A percentile compares a stretch with the other conserved stretches of the same genome.
These are phyloP conservation scores for Aurelia sp. DNA, from an alignment of 30 jellyfish, hydroid and myxozoan species.

Conservation along the genomic window DNA sequence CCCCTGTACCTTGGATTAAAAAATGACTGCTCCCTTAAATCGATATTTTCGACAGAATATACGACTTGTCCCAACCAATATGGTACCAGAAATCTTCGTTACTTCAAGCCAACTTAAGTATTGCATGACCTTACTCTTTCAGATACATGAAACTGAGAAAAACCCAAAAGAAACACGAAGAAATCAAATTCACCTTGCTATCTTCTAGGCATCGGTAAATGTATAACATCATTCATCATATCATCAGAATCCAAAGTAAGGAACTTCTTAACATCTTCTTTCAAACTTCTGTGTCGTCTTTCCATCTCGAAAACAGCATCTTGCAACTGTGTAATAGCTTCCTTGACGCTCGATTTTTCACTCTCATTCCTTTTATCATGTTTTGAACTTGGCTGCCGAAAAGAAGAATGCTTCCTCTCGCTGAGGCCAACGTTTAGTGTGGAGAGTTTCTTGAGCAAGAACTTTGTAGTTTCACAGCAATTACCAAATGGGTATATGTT, in stretches of 20 bases:
- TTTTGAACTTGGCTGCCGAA: too few relatives aligned
- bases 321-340: background rate
- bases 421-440: background rate
- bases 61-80: too few relatives aligned
- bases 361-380: too few relatives aligned
- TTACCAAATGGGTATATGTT: too few relatives aligned
- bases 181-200: conserved; percentile 8
- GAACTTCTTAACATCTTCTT: background rate
- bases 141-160: background rate
- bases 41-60: too few relatives aligned
- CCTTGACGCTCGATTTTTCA: background rate
- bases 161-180: background rate
- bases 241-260: conserved; percentile 11
- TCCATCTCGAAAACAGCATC: background rate
- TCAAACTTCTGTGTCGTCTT: background rate
- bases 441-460: background rate
- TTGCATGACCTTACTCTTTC: too few relatives aligned
- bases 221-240: conserved; percentile 26
- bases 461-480: background rate
- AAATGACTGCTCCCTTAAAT: too few relatives aligned
- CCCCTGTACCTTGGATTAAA: too few relatives aligned
- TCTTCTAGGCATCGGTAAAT: conserved; percentile 54
- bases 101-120: too few relatives aligned
- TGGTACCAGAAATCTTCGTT: too few relatives aligned
- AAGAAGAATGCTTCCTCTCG: too few relatives aligned